Base-by-base conservation (phyloP, 2,797 vertebrate species). In the Silurus aristotelis region DNA sequence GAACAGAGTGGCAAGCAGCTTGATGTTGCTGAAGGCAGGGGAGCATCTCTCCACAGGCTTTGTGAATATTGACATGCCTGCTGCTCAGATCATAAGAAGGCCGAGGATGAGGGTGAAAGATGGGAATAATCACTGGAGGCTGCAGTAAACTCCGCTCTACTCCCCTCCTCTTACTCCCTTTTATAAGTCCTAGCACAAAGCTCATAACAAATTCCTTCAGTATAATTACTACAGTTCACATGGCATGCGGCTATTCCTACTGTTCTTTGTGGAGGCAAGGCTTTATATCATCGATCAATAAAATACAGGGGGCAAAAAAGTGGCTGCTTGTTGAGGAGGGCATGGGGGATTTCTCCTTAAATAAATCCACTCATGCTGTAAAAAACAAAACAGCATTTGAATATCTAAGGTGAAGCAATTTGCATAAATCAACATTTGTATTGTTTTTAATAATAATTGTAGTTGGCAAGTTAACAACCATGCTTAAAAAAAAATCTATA, bases 71-170 rank as follows among this genome's bases (percentile, higher is more conserved):
- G 89, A 90, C 89, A 89, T 86, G 88, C 85, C 88, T 90, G 87
- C 89, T 90, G 87, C 89, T 89, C 79, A 78, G 84, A 91, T 91
- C 90, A 89, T 90, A 88, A 91, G 88, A 88, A 83, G 85, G 72
- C 92, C 89, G 89, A 91, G 91, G 90, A 92, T 92, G 90, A 78
- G 92, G 86, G 92, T 90, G 90, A 90, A 90, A 87, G 89, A 27
- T 52, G 91, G 89, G 89, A 91, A 89, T 93, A 92, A 94, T 93
- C 92, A 93, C 91, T 91, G 92, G 92, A 94, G 93, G 91, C 92
- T 93, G 93, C 92, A 90, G 92, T 92, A 92, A 93, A 90, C 89
- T 89, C 6, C 0, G 87, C 85, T 91, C 92, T 92, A 91, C 90
- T 92, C 89, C 90, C 90, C 71, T 73, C 7, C 66, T 20, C n/a